Evolutionary conservation across 2,113 vertebrate genomes (phyloP), one percentile per base, ranked within the genome.

Genomic region (Microcebus tavaratra): DNA sequence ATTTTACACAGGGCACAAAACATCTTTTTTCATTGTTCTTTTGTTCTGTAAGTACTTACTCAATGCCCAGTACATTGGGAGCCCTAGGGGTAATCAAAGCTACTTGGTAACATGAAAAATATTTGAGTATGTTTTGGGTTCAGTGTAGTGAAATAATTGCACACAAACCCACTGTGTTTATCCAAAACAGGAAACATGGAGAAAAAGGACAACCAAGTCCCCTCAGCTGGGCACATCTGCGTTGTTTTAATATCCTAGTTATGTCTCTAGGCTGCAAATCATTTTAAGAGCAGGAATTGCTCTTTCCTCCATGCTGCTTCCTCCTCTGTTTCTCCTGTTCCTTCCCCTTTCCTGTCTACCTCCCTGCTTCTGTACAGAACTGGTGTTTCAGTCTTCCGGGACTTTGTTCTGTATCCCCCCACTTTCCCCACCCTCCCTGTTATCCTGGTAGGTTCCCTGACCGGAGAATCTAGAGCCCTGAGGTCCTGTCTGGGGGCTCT

Each of bases 381-480:
- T 76, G 48, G 27, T 31, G 39, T 5, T 79, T 88, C 65, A 34
- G 23, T 68, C 78, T 80, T 48, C 7, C 3, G n/a, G 67, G 39
- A 76, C 34, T 82, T 65, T 61, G 61, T 27, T 10, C 25, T 29
- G 59, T 12, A 29, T 25, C 1, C 6, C 48, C 8, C 10, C 36
- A 1, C 2, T 27, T 5, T 8, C 48, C 18, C 57, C 21, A 0
- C 7, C 13, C 2, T n/a, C 13, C 57, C 17, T 21, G 11, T 2
- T 15, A 6, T 45, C 61, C n/a, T 20, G 2, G 59, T 53, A 21
- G 68, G 3, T n/a, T 80, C 21, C 34, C 29, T 1, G 25, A 10
- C 55, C 12, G 5, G 48, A 63, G n/a, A 14, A 9, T 25, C 61
- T 34, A 36, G 31, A 61, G 67, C 25, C 39, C 34, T 6, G 5